These are phyloP conservation scores for Epicauta chinensis DNA, from an alignment of 1,140 invertebrate species.

Conservation along the genomic window DNA sequence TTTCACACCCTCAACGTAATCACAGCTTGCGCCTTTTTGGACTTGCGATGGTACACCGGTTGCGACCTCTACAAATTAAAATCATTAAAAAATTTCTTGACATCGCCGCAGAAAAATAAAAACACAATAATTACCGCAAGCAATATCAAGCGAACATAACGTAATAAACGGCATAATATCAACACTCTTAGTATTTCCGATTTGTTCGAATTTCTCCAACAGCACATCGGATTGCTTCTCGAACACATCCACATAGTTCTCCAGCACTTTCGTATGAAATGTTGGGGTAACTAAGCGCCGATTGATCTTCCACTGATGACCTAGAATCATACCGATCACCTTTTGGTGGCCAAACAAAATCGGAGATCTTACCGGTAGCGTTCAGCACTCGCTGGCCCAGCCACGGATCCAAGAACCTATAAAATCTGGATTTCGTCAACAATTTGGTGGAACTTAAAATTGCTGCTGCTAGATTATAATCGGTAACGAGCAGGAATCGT, in stretches of 20 bases:
- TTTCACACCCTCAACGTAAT: constrained; percentile 67
- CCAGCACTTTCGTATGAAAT: constrained; percentile 80
- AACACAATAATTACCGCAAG: constrained; percentile 54
- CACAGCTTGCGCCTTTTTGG: constrained; percentile 60
- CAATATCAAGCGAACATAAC: constrained; percentile 65
- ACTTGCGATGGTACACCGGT: constrained; percentile 63
- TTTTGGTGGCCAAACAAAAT: not conserved
- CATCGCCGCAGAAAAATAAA: not conserved
- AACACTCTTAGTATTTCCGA: constrained; percentile 44
- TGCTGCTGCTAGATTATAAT: constrained; percentile 23
- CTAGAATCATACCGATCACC: constrained; percentile 17
- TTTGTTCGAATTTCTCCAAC: constrained; percentile 48
- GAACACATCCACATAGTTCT: constrained; percentile 67
- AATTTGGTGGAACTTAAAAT: constrained; percentile 64
- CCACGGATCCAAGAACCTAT: constrained; percentile 69
- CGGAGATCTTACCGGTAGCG: constrained; percentile 45
- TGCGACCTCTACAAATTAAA: constrained; percentile 49
- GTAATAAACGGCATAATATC: constrained; percentile 62
- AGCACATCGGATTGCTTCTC: constrained; percentile 58
- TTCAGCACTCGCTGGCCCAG: constrained; percentile 69
- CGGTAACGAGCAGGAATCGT: constrained; percentile 11
- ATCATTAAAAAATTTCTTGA: not conserved
- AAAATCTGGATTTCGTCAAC: constrained; percentile 66
- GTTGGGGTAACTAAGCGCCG: constrained; percentile 74
- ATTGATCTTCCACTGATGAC: constrained; percentile 54